A percentile compares a stretch with the other conserved stretches of the same genome.
Evolutionary conservation across 2,113 vertebrate species (phyloP).

Genomic region (Bostrychus sinensis): DNA sequence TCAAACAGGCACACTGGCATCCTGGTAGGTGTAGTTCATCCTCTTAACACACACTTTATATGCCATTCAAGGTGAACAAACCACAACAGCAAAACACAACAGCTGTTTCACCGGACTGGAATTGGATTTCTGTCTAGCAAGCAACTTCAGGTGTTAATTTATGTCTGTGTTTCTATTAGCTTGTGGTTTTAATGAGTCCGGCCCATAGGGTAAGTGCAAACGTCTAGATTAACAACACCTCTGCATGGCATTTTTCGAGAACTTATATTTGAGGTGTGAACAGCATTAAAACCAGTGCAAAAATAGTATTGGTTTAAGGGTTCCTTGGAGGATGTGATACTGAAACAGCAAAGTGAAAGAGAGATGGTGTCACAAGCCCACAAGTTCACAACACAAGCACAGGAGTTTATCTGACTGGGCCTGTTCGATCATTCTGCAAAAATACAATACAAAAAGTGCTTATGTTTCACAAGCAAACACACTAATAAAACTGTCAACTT

Average conservation of each 20-base stretch:
- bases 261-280: conserved; percentile 16
- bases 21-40: conserved; percentile 30
- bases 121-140: conserved; percentile 24
- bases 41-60: conserved; percentile 17
- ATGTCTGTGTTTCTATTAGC: conserved; percentile 12
- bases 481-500: conserved; percentile 31
- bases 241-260: conserved; percentile 9
- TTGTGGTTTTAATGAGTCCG: conserved; percentile 18
- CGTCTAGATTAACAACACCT: conserved; percentile 25
- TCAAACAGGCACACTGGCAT: conserved; percentile 65
- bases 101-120: conserved; percentile 23
- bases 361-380: conserved; percentile 19
- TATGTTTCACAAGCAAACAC: conserved; percentile 16
- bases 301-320: conserved; percentile 17
- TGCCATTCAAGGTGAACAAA: conserved; percentile 29
- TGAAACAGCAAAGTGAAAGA: conserved; percentile 8
- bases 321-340: conserved; percentile 29
- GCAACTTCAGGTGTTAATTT: conserved; percentile 29
- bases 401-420: background rate
- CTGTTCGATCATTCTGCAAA: background rate
- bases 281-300: conserved; percentile 18
- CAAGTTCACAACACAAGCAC: conserved; percentile 48
- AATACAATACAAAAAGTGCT: background rate
- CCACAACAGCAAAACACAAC: conserved; percentile 23
- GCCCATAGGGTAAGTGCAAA: conserved; percentile 18